Evolutionary conservation across 1,140 invertebrate species (phyloP), one percentile per base, ranked within the genome.

Genomic region (Plutomurus gul): DNA sequence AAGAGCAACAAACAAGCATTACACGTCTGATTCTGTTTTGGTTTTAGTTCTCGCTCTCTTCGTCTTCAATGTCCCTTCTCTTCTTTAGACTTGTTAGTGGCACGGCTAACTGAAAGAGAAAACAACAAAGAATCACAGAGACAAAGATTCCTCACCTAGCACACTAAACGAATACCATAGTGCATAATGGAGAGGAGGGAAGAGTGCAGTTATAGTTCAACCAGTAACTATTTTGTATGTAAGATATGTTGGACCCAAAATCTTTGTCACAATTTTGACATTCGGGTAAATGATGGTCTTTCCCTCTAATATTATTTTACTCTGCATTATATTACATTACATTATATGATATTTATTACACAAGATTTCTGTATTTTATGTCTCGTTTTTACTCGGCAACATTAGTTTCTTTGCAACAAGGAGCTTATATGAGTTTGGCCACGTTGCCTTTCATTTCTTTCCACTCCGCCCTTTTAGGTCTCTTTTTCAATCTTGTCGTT

Each of bases 211-310:
- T n/a, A n/a, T n/a, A n/a, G n/a, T n/a, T n/a, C n/a, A n/a, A n/a
- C n/a, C 27, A 33, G 25, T 27, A 30, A 18, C 7, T 43, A 43
- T 43, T 13, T 43, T 10, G 11, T 43, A n/a, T 43, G 39, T 43
- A 43, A 3, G 18, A 8, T 6, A 13, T 4, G 46, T 49, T 7
- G 7, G 25, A 25, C 51, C 39, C 39, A 56, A 56, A 33, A 65
- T 65, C 56, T 65, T 65, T 65, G 56, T 65, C 56, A 65, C 56
- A 65, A 65, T 33, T 65, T 65, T 65, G 56, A 65, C 56, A 65
- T 65, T 65, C 56, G 56, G 56, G 56, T 65, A 65, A 65, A 65
- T 65, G 56, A 65, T 65, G 56, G 30, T 36, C 56, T 11, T 13
- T 13, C 36, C 30, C 18, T 65, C 16, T 60, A 16, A 18, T 51